Evolutionary conservation across 30 jellyfish, hydroid and myxozoan species (phyloP).

Genomic region (Aurelia aurita complex sp. Pacific): DNA sequence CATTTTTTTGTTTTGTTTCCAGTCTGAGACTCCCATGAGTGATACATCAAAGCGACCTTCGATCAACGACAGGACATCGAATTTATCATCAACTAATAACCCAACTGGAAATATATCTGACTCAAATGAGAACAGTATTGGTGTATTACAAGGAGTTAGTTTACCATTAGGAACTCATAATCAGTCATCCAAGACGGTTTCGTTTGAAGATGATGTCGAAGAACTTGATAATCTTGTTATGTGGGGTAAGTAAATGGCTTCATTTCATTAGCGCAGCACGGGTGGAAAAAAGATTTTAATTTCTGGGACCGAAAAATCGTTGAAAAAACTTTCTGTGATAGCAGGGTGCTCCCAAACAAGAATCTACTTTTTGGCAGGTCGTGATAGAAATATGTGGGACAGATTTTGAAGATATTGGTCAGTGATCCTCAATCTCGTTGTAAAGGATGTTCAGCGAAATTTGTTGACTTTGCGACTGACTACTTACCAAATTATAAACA

Average conservation of each 20-base stretch:
- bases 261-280: too few species aligned
- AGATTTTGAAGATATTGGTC: too few species aligned
- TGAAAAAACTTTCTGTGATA: too few species aligned
- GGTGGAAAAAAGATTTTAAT: too few species aligned
- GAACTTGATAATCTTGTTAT: slow-evolving; percentile 59
- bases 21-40: slow-evolving; percentile 62
- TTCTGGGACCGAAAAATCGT: too few species aligned
- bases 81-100: slow-evolving; percentile 23
- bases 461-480: too few species aligned
- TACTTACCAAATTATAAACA: too few species aligned
- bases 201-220: slow-evolving; percentile 63
- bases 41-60: slow-evolving; percentile 40
- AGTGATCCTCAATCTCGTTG: too few species aligned
- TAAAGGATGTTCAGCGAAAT: too few species aligned
- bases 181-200: slow-evolving; percentile 39
- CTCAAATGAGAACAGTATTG: slow-evolving; percentile 41
- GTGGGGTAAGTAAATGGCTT: slow-evolving; percentile 58
- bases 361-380: too few species aligned
- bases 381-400: too few species aligned
- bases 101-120: neutral
- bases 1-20: neutral
- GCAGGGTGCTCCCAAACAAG: too few species aligned
- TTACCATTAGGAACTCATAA: slow-evolving; percentile 48
- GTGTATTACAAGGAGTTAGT: slow-evolving; percentile 67
- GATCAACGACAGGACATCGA: slow-evolving; percentile 27